A percentile compares a stretch with the other conserved stretches of the same genome.
phyloP scores from a whole-genome alignment of 92 coral and sea anemone genomes.

The Palythoa heliodiscus region DNA sequence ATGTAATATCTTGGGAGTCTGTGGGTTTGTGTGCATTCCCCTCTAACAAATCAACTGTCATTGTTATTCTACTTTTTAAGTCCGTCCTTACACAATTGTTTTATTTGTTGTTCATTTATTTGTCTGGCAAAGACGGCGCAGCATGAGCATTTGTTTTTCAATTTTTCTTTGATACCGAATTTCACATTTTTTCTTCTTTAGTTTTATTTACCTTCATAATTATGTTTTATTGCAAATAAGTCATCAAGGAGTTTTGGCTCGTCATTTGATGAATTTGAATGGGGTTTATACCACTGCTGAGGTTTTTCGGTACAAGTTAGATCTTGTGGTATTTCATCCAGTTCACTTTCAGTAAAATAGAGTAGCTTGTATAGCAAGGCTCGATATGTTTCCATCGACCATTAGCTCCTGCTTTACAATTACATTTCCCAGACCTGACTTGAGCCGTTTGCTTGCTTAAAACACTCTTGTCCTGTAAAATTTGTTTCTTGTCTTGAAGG shows the following conservation, averaged over 20 bases:
- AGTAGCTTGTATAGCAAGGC: slow-evolving; percentile 48
- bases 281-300: slow-evolving; percentile 58
- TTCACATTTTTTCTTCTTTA: slow-evolving; percentile 14
- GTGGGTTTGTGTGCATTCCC: slow-evolving; percentile 26
- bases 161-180: slow-evolving; percentile 37
- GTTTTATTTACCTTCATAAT: slow-evolving; percentile 54
- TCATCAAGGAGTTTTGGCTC: slow-evolving; percentile 35
- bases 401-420: slow-evolving; percentile 45
- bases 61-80: slow-evolving; percentile 12
- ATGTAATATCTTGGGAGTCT: background rate
- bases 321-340: slow-evolving; percentile 40
- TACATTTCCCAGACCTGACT: slow-evolving; percentile 38
- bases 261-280: background rate
- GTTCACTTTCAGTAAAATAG: slow-evolving; percentile 47
- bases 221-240: slow-evolving; percentile 47
- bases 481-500: slow-evolving; percentile 56
- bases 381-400: slow-evolving; percentile 55
- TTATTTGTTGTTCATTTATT: slow-evolving; percentile 42
- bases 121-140: slow-evolving; percentile 49
- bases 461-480: slow-evolving; percentile 37
- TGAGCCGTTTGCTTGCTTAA: slow-evolving; percentile 32
- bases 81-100: slow-evolving; percentile 25
- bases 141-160: slow-evolving; percentile 29
- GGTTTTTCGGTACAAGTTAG: slow-evolving; percentile 45
- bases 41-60: slow-evolving; percentile 41